Evolutionary conservation across 2,888 invertebrate species (phyloP).

Genomic region (Mycalesis mineus): DNA sequence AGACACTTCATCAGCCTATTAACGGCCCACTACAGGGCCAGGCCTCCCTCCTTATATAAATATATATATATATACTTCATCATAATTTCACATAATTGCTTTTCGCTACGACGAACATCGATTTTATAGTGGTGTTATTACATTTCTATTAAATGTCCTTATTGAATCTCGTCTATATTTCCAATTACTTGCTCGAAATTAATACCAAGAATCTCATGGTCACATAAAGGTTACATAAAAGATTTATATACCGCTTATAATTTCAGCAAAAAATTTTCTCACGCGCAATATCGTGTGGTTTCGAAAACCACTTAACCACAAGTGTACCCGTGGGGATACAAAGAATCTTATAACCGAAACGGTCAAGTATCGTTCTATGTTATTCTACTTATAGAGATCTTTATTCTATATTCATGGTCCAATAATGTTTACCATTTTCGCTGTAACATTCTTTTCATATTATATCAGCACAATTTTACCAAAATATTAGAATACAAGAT

Average conservation of each 20-base stretch:
- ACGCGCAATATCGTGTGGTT: conserved; percentile 14
- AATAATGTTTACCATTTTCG: neutral
- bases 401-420: neutral
- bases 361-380: conserved; percentile 11
- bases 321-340: conserved; percentile 15
- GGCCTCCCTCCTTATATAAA: no score
- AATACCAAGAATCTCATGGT: neutral
- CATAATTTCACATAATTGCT: no score
- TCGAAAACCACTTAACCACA: conserved; percentile 13
- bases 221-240: neutral
- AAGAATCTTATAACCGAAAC: conserved; percentile 11
- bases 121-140: no score
- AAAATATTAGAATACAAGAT: neutral
- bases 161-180: no score
- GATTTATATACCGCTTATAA: neutral
- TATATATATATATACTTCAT: no score
- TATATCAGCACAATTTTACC: neutral
- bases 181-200: no score
- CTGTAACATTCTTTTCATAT: neutral
- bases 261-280: conserved; percentile 7
- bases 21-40: no score
- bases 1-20: no score
- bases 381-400: neutral
- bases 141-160: no score
- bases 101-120: no score